These are phyloP conservation scores for Hypselothyrea guttata DNA, from an alignment of 2,888 invertebrate species.

Conservation along the genomic window DNA sequence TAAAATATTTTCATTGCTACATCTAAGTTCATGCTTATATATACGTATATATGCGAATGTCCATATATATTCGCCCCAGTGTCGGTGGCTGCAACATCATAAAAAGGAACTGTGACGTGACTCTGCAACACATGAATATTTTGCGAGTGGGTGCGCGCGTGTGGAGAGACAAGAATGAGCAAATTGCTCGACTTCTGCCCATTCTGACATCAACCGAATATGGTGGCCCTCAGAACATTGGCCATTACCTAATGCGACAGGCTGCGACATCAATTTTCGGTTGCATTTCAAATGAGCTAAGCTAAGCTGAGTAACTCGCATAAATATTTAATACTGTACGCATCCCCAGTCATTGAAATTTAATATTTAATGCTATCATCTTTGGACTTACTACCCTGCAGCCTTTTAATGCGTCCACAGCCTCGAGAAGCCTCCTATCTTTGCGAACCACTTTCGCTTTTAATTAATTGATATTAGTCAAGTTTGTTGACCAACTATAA, in stretches of 20 bases:
- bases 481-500: constrained; percentile 42
- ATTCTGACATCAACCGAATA: constrained; percentile 28
- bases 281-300: constrained; percentile 69
- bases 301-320: constrained; percentile 32
- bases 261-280: constrained; percentile 73
- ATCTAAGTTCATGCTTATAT: constrained; percentile 1
- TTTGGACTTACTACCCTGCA: constrained; percentile 14
- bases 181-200: constrained; percentile 25
- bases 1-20: constrained; percentile 34
- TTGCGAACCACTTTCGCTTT: constrained; percentile 59
- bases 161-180: constrained; percentile 43
- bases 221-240: constrained; percentile 33
- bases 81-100: constrained; percentile 52
- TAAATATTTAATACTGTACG: constrained; percentile 52
- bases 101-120: constrained; percentile 53
- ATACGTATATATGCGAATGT: no score
- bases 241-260: constrained; percentile 71
- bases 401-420: not conserved
- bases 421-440: constrained; percentile 7
- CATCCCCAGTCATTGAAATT: constrained; percentile 44
- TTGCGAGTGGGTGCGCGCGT: constrained; percentile 57
- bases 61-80: constrained; percentile 1
- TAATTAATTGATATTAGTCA: constrained; percentile 66
- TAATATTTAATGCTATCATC: constrained; percentile 61
- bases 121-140: constrained; percentile 57